Conservation (phyloP, 2,888 invertebrate genomes). For the Stenichneumon culpator region DNA sequence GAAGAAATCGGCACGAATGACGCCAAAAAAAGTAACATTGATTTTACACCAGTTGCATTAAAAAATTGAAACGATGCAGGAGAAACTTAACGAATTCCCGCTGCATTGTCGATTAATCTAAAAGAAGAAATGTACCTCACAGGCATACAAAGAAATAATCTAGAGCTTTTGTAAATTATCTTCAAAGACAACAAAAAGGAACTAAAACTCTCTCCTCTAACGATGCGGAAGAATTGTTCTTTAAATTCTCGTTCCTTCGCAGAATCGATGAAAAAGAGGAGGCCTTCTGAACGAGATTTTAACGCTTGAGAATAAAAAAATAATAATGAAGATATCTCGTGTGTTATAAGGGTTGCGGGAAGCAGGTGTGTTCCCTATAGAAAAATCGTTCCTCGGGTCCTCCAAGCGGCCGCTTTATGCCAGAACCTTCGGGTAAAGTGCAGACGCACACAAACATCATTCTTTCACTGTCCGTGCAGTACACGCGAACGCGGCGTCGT, state of each 20-base stretch:
- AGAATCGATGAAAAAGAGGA: background rate
- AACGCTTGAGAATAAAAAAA: conserved; percentile 4
- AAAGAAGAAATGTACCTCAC: background rate
- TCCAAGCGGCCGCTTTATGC: conserved; percentile 43
- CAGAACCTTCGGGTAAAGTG: conserved; percentile 64
- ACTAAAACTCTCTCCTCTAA: too few relatives aligned
- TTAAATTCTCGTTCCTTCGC: background rate
- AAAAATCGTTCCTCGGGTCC: conserved; percentile 57
- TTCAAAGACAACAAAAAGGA: background rate
- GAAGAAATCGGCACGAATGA: too few relatives aligned
- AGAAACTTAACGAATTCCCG: background rate
- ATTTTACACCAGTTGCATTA: background rate
- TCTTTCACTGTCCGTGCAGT: background rate
- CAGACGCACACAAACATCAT: conserved; percentile 31
- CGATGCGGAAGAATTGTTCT: too few relatives aligned
- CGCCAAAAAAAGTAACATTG: background rate
- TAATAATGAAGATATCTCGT: conserved; percentile 48
- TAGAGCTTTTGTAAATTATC: background rate
- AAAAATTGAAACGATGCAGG: background rate
- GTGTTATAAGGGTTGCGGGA: conserved; percentile 49
- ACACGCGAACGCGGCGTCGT: background rate
- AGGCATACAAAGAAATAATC: background rate
- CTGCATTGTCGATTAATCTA: background rate
- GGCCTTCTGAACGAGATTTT: background rate
- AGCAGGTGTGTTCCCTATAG: conserved; percentile 57